These are phyloP conservation scores for Drosophila azteca DNA, from an alignment of 1,140 invertebrate genomes.

Conservation along the genomic window DNA sequence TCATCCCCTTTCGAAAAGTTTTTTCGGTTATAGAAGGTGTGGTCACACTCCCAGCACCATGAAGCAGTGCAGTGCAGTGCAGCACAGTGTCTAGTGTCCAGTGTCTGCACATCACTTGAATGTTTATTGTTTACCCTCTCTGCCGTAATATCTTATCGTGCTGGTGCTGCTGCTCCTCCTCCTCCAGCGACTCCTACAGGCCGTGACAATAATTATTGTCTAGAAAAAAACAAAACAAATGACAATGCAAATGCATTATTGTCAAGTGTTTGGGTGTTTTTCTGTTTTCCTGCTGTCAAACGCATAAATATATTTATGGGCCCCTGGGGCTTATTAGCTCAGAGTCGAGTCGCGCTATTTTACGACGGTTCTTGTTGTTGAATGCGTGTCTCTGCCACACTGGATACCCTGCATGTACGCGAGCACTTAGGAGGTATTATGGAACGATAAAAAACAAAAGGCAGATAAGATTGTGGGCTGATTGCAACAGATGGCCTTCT, in stretches of 20 bases:
- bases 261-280: conserved; percentile 56
- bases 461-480: no score
- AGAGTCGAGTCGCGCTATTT: conserved; percentile 45
- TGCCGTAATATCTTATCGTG: conserved; percentile 65
- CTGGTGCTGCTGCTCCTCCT: conserved; percentile 2
- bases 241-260: conserved; percentile 69
- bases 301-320: conserved; percentile 59
- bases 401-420: conserved; percentile 1
- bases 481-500: no score
- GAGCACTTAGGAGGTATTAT: no score
- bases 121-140: conserved; percentile 47
- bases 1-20: no score
- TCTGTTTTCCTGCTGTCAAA: conserved; percentile 34
- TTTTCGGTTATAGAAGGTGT: no score
- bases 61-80: no score
- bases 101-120: no score
- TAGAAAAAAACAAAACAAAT: conserved; percentile 36
- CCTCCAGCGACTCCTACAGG: conserved; percentile 13
- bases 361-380: conserved; percentile 51
- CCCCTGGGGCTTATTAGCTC: conserved; percentile 34
- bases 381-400: neutral
- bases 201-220: conserved; percentile 55
- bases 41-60: no score
- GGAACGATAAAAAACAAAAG: no score
- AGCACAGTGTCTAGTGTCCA: no score